Evolutionary conservation across 2,797 vertebrate species (phyloP), one percentile per base, ranked within the genome.

Genomic region (Pogoniulus pusillus): DNA sequence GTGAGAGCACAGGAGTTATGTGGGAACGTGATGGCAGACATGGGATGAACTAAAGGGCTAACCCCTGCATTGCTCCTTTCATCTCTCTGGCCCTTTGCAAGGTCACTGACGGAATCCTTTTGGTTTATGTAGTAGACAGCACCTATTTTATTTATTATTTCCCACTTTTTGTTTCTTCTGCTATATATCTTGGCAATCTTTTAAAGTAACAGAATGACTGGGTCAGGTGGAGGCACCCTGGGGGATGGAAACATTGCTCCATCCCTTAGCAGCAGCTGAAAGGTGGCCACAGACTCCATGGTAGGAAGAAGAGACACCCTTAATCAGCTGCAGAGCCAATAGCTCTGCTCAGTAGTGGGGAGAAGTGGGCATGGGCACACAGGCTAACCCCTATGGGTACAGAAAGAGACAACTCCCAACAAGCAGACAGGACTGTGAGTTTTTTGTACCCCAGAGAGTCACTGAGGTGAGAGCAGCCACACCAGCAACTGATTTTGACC

Each of bases 201-300:
- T 7, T 13, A 26, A 65, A 90, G 32, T 15, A 59, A 10, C 3
- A 4, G 7, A 32, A 9, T n/a, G 17, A 29, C 30, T 76, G 54
- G 9, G 10, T 41, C 29, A 35, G 23, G 4, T 29, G 19, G 35
- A n/a, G 29, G 22, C 10, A 20, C 16, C 19, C 7, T 0, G 0
- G 12, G 45, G 19, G 6, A 68, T 43, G 30, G 29, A 84, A 75
- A 23, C 2, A 1, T 32, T 69, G 29, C 6, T 30, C 37, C 5
- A 13, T 32, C 8, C 29, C 30, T 34, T 26, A 24, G 51, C 23
- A 87, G 39, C 16, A 64, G 11, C 2, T 24, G 27, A 54, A 70
- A 68, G 13, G 16, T 51, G 9, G 26, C 26, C 26, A 27, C 16
- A 76, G 74, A 17, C 5, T 16, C 73, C 12, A 19, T 0, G 15